phyloP scores from a whole-genome alignment of 2,113 vertebrate genomes.

The Pseudorasbora parva region DNA sequence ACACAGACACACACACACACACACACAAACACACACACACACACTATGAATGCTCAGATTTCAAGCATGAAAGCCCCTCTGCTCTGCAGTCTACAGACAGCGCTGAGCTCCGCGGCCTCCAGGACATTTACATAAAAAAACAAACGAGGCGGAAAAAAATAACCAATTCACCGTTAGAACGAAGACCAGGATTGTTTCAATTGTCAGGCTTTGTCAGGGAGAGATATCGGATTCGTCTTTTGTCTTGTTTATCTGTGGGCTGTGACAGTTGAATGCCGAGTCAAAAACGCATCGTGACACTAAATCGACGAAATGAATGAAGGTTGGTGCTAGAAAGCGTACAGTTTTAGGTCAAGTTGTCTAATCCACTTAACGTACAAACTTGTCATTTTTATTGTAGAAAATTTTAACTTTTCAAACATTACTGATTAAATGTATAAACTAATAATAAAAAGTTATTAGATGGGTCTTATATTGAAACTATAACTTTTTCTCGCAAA shows the following conservation, averaged over 20 bases:
- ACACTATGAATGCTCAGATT: slow-evolving; percentile 51
- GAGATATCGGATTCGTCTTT: background rate
- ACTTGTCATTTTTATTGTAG: background rate
- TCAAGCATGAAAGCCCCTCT: slow-evolving; percentile 46
- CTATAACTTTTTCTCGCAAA: background rate
- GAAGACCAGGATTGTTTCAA: background rate
- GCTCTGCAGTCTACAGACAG: slow-evolving; percentile 36
- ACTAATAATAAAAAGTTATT: background rate
- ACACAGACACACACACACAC: background rate
- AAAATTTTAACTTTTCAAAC: background rate
- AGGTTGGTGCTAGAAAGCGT: background rate
- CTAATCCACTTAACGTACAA: background rate
- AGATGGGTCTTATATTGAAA: background rate
- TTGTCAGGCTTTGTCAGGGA: background rate
- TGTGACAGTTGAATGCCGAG: background rate
- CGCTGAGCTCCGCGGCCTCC: background rate
- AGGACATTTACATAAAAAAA: slow-evolving; percentile 44
- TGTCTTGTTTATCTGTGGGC: slow-evolving; percentile 9
- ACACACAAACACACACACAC: slow-evolving; percentile 34
- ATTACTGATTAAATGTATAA: background rate
- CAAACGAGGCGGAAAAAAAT: background rate
- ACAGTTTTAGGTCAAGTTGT: too few species aligned
- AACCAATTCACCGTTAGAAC: background rate
- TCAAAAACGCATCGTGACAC: background rate
- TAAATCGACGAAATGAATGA: background rate